A percentile compares a stretch with the other conserved stretches of the same genome.
Conservation (phyloP, 2,888 invertebrate species). For the Protonemura montana region DNA sequence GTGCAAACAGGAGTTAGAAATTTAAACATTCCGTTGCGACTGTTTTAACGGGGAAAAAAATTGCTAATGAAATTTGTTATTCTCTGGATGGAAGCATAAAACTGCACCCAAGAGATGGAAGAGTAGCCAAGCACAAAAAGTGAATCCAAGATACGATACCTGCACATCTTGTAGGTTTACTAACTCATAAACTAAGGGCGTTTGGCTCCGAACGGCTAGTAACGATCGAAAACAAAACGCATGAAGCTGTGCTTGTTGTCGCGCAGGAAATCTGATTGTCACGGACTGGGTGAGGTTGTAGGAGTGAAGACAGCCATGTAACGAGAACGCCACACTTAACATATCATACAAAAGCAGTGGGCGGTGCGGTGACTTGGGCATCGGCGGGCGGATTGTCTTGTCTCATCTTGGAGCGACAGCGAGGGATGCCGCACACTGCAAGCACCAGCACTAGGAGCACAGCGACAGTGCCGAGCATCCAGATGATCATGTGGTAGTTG, state of each 20-base stretch:
- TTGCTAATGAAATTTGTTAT: no score
- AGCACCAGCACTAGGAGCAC: background rate
- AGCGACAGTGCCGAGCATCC: background rate
- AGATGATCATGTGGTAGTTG: background rate
- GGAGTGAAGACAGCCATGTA: background rate
- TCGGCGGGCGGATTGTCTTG: background rate
- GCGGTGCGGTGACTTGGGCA: background rate
- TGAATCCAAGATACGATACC: background rate
- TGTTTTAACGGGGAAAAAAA: no score
- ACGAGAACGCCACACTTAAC: background rate
- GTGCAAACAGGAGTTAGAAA: background rate
- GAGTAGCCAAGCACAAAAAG: background rate
- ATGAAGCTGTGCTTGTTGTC: background rate
- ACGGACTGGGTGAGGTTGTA: background rate
- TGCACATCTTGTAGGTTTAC: no score
- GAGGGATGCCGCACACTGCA: background rate
- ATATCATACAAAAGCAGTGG: constrained; percentile 5
- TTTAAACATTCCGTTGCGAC: background rate
- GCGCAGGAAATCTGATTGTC: background rate
- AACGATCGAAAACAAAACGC: background rate
- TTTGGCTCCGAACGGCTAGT: background rate
- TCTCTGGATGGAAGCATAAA: no score
- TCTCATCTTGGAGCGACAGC: constrained; percentile 18
- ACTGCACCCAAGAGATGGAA: background rate
- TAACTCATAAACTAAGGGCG: background rate